Evolutionary conservation across 2,888 invertebrate genomes (phyloP).

Genomic region (Brachyptera putata): DNA sequence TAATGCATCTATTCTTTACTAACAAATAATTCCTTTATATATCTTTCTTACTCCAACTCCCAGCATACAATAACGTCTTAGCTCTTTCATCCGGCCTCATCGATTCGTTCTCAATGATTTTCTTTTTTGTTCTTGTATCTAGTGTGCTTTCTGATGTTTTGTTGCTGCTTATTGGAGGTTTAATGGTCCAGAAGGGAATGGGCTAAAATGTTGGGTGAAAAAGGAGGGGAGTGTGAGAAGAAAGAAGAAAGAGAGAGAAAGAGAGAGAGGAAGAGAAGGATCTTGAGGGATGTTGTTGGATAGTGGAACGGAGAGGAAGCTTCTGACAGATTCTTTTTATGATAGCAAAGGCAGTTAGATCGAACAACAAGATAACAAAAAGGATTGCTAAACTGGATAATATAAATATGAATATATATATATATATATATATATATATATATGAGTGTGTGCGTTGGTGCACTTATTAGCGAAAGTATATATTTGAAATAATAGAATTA

Average conservation of each 20-base stretch:
- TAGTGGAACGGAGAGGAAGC: slow-evolving; percentile 18
- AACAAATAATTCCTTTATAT: slow-evolving; percentile 2
- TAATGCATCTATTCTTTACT: not conserved
- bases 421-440: too few species aligned
- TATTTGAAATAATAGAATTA: too few species aligned
- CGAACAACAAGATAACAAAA: slow-evolving; percentile 19
- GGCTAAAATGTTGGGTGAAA: slow-evolving; percentile 9
- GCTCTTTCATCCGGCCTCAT: not conserved
- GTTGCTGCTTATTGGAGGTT: slow-evolving; percentile 31
- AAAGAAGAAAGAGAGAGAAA: not conserved
- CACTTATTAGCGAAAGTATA: too few species aligned
- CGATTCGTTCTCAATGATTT: slow-evolving; percentile 20
- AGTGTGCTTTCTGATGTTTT: too few species aligned
- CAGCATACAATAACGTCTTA: not conserved
- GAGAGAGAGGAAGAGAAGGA: not conserved
- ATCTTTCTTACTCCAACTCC: not conserved
- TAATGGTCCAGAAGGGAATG: slow-evolving; percentile 31
- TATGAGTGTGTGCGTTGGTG: too few species aligned
- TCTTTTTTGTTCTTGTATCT: slow-evolving; percentile 4
- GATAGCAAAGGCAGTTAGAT: slow-evolving; percentile 23
- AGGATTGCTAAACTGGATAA: slow-evolving; percentile 14
- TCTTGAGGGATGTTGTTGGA: slow-evolving; percentile 19
- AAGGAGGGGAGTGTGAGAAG: not conserved
- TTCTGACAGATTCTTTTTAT: slow-evolving; percentile 22
- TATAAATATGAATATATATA: too few species aligned